Conservation (phyloP, 1,140 invertebrate species). For the Drosophila punjabiensis region DNA sequence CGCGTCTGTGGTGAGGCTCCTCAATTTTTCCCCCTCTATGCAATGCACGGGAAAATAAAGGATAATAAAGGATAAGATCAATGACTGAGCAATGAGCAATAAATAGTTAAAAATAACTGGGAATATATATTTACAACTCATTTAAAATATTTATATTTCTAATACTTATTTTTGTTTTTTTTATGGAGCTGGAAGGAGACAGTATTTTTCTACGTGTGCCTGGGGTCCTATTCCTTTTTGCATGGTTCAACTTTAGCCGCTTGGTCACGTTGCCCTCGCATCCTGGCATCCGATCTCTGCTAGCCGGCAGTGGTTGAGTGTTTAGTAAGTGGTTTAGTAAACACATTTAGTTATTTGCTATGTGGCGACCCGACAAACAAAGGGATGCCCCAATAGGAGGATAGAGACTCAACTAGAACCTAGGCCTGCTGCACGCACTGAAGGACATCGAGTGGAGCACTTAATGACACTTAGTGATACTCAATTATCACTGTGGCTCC, state of each 20-base stretch:
- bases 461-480: conserved; percentile 82
- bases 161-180: neutral
- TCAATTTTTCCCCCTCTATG: conserved; percentile 26
- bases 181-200: neutral
- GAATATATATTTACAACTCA: too few relatives aligned
- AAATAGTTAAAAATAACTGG: neutral
- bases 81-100: neutral
- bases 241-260: conserved; percentile 41
- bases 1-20: conserved; percentile 65
- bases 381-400: neutral
- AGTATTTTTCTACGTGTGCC: conserved; percentile 28
- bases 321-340: conserved; percentile 84
- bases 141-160: too few relatives aligned
- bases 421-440: conserved; percentile 37
- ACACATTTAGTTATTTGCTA: conserved; percentile 82
- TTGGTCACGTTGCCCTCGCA: conserved; percentile 71
- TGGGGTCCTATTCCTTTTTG: conserved; percentile 34
- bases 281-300: conserved; percentile 35
- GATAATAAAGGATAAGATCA: neutral
- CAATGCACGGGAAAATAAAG: conserved; percentile 3
- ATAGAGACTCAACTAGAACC: conserved; percentile 1
- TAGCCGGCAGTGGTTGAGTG: conserved; percentile 73
- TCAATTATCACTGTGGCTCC: conserved; percentile 76
- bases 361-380: conserved; percentile 57
- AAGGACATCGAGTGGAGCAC: conserved; percentile 58